Evolutionary conservation across 2,113 vertebrate genomes (phyloP), one percentile per base, ranked within the genome.

Genomic region (Clarias magur): DNA sequence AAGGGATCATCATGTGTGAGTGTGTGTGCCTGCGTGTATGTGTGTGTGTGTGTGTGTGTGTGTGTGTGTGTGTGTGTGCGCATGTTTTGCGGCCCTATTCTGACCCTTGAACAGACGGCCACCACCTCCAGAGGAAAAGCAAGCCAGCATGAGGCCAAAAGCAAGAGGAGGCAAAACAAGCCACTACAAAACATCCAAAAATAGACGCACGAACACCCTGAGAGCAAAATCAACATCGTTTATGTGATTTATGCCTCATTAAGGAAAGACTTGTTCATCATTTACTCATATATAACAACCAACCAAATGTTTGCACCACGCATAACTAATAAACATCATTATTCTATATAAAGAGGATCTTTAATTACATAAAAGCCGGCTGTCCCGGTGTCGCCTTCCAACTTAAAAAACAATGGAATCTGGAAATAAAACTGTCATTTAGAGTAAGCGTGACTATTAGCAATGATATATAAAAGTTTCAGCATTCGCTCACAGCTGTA

Each of bases 1-100:
- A 86, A 67, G 85, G 68, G 85, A 87, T 90, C 92, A 92, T 92
- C 48, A 48, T 48, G 48, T 92, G 91, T 89, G 85, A 34, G 65
- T 76, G 87, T 88, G 85, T 89, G 87, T 80, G 86, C 84, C 65
- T 92, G 85, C 89, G 85, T 80, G n/a, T 79, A 48, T 70, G 23
- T 70, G 27, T 34, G 67, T 30, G 30, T 34, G 27, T 70, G 67
- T 70, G 27, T 70, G 27, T 70, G 67, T 75, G 72, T 75, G 72
- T 75, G 34, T 42, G 34, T 73, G 70, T 72, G 68, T 75, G 72
- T 25, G 72, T 48, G 72, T 75, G 72, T 23, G 38, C 12, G 48
- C 54, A 7, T 78, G 75, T 78, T 34, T 80, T 60, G 27, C 17
- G 7, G 85, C 81, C 80, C 70, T 87, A 78, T 87, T 48, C 72